Evolutionary conservation across 2,888 invertebrate species (phyloP).

Genomic region (Oligia latruncula): DNA sequence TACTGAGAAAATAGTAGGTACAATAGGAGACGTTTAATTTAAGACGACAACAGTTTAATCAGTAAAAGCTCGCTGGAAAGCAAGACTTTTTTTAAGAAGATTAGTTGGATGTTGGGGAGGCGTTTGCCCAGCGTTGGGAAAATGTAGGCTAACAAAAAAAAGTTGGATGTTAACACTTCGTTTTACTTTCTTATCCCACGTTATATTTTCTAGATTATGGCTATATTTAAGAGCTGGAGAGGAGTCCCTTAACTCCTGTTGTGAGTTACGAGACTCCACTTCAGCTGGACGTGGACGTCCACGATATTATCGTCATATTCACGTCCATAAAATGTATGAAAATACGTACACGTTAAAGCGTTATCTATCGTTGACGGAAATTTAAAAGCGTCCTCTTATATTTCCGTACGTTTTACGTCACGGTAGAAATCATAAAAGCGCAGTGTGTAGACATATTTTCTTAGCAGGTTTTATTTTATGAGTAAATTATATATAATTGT

Average conservation of each 20-base stretch:
- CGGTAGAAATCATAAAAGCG: background rate
- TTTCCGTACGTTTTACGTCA: no score
- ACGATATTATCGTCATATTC: background rate
- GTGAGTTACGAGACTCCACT: no score
- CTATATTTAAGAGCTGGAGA: background rate
- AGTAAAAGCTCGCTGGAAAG: conserved; percentile 20
- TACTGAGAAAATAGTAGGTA: conserved; percentile 1
- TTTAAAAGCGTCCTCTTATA: background rate
- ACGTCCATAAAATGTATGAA: background rate
- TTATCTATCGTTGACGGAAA: background rate
- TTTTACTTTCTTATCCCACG: background rate
- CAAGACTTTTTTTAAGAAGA: conserved; percentile 30
- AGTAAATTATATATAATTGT: background rate
- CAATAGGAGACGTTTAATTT: conserved; percentile 17
- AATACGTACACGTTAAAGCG: background rate
- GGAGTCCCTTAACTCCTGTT: background rate
- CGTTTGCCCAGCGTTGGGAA: no score
- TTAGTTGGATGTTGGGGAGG: background rate
- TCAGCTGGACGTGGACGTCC: no score
- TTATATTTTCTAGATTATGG: background rate
- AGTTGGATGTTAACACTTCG: background rate
- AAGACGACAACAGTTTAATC: conserved; percentile 28
- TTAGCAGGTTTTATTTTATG: conserved; percentile 1
- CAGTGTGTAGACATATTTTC: background rate
- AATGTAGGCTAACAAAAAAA: background rate